phyloP scores from a whole-genome alignment of 2,113 vertebrate genomes.

The Dinomys branickii region DNA sequence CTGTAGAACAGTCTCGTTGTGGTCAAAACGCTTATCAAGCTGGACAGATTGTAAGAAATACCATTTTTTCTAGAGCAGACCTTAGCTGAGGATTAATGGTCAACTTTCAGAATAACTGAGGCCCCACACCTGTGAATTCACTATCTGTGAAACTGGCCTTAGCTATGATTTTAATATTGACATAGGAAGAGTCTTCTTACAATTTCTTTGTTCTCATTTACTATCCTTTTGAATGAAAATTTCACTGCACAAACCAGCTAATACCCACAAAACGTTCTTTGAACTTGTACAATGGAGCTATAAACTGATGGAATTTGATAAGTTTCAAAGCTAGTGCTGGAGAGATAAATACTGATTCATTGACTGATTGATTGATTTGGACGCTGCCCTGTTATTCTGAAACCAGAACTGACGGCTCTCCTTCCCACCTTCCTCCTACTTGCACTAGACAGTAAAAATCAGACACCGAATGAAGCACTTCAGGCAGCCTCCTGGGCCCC shows the following conservation, averaged over 20 bases:
- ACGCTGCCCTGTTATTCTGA: neutral
- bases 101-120: neutral
- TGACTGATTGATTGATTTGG: neutral
- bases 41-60: neutral
- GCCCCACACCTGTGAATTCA: neutral
- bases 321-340: neutral
- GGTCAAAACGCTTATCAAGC: neutral
- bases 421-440: neutral
- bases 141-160: neutral
- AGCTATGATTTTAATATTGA: neutral
- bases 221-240: neutral
- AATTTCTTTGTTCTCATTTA: neutral
- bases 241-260: neutral
- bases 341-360: neutral
- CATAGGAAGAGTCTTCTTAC: neutral
- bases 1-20: neutral
- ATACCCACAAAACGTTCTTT: neutral
- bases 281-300: neutral
- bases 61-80: neutral
- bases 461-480: neutral
- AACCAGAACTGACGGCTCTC: neutral
- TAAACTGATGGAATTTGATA: neutral
- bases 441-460: neutral
- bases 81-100: neutral
- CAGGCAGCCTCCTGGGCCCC: neutral